Percentiles rank a stretch among this genome's conserved stretches.
These are phyloP conservation scores for Hystrix cristata DNA, from an alignment of 2,113 vertebrate species.

Conservation along the genomic window DNA sequence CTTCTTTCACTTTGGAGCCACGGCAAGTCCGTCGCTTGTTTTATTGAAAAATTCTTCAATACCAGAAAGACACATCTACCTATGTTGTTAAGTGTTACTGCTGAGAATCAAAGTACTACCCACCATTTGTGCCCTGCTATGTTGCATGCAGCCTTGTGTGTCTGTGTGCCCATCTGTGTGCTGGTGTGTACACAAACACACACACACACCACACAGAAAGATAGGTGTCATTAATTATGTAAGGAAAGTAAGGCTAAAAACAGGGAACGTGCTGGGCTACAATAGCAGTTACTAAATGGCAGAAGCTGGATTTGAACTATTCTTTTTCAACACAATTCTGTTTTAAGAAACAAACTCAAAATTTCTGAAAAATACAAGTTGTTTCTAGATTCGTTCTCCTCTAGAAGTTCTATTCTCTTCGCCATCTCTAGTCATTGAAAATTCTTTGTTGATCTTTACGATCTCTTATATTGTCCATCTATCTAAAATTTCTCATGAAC, in stretches of 20 bases:
- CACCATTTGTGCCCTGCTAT: neutral
- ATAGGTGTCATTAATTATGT: neutral
- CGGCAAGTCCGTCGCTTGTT: neutral
- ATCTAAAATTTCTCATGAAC: neutral
- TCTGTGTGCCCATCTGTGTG: accelerated
- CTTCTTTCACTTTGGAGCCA: neutral
- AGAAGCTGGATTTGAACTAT: neutral
- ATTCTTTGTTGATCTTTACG: neutral
- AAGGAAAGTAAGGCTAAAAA: neutral
- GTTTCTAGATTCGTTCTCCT: neutral
- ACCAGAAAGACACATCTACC: neutral
- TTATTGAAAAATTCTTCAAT: neutral
- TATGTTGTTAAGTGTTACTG: neutral
- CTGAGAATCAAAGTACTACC: neutral
- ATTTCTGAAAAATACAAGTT: neutral
- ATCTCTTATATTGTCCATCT: neutral
- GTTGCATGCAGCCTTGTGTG: neutral
- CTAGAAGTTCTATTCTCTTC: neutral
- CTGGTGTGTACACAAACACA: too few species aligned
- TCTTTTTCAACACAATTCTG: neutral
- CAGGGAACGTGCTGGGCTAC: neutral
- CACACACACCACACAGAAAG: neutral
- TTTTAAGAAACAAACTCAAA: conserved; percentile 7
- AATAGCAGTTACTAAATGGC: neutral
- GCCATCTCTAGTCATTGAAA: neutral